A percentile compares a stretch with the other conserved stretches of the same genome.
These are phyloP conservation scores for Miniopterus natalensis DNA, from an alignment of 2,113 vertebrate genomes.

Conservation along the genomic window DNA sequence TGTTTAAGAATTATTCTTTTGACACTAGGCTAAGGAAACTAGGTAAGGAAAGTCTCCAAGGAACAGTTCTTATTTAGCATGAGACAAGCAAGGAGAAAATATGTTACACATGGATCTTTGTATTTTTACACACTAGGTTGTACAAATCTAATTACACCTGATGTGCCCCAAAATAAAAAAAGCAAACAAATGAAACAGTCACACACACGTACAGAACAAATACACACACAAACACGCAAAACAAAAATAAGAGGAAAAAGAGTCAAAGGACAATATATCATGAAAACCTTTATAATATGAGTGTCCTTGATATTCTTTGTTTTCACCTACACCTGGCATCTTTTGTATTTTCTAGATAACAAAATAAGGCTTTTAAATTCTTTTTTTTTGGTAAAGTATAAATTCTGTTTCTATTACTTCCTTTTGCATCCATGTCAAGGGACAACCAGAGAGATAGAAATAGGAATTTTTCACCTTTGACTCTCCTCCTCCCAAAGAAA, in stretches of 20 bases:
- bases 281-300: not conserved
- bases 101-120: slow-evolving; percentile 75
- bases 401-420: not conserved
- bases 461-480: slow-evolving; percentile 31
- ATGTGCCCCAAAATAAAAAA: slow-evolving; percentile 52
- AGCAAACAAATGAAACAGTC: not conserved
- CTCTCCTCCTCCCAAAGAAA: not conserved
- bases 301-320: slow-evolving; percentile 17
- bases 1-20: slow-evolving; percentile 56
- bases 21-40: slow-evolving; percentile 43
- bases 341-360: slow-evolving; percentile 64
- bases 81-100: slow-evolving; percentile 64
- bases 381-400: slow-evolving; percentile 51
- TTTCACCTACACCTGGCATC: not conserved
- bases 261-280: not conserved
- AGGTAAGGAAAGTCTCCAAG: slow-evolving; percentile 60
- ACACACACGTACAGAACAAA: not conserved
- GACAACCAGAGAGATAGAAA: not conserved
- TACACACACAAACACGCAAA: not conserved
- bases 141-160: slow-evolving; percentile 76
- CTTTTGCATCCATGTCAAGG: slow-evolving; percentile 60
- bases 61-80: slow-evolving; percentile 27
- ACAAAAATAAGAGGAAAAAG: slow-evolving; percentile 33
- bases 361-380: slow-evolving; percentile 57
- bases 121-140: slow-evolving; percentile 31